These are phyloP conservation scores for Cylindroiulus punctatus DNA, from an alignment of 2,888 invertebrate genomes.

Conservation along the genomic window DNA sequence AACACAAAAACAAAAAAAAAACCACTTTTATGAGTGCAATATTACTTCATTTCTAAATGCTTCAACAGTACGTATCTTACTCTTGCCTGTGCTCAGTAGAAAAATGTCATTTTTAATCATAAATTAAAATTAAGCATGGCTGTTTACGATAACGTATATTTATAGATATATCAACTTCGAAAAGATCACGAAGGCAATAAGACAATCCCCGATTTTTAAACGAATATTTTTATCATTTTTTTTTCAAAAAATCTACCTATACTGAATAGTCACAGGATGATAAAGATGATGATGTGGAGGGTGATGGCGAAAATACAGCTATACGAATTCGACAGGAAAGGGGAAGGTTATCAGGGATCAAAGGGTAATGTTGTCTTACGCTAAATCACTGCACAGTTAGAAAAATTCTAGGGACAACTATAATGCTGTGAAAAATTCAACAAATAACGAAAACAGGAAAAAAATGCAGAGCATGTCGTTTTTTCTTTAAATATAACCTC, in stretches of 20 bases:
- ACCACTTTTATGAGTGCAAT: background rate
- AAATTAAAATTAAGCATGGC: background rate
- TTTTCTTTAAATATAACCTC: too few relatives aligned
- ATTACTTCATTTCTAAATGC: background rate
- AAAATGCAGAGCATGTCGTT: too few relatives aligned
- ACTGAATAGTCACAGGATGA: constrained; percentile 25
- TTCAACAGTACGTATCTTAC: background rate
- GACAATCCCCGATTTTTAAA: constrained; percentile 20
- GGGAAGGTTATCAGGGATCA: background rate
- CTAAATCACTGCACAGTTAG: background rate
- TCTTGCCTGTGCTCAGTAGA: background rate
- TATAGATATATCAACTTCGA: background rate
- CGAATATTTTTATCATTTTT: constrained; percentile 20
- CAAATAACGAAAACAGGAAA: background rate
- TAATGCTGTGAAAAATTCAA: background rate
- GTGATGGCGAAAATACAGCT: background rate
- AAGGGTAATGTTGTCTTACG: background rate
- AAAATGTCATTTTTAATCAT: background rate
- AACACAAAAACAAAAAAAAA: too few relatives aligned
- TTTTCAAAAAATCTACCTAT: constrained; percentile 26
- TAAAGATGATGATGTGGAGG: background rate
- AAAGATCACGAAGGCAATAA: constrained; percentile 23
- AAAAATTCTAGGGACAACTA: background rate
- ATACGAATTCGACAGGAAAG: background rate
- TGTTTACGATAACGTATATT: background rate